A percentile compares a stretch with the other conserved stretches of the same genome.
Conservation (phyloP, 2,888 invertebrate species). For the Caenorhabditis drosophilae region DNA sequence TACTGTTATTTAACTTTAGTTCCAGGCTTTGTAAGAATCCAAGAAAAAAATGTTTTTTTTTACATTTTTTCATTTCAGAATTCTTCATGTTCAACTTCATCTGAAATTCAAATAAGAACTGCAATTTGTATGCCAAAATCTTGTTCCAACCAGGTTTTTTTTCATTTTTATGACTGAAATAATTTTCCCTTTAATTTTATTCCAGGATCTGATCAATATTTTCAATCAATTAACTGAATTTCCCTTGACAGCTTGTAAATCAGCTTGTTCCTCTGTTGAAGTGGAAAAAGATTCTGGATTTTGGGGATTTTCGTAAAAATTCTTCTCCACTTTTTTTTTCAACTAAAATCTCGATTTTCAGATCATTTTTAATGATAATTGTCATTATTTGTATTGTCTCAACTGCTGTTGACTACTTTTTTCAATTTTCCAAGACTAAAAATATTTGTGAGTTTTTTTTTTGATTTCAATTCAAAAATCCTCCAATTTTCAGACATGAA, state of each 20-base stretch:
- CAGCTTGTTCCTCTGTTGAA: constrained; percentile 14
- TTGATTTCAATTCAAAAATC: too few relatives aligned
- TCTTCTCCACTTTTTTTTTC: too few relatives aligned
- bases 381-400: constrained; percentile 13
- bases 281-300: constrained; percentile 25
- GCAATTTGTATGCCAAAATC: constrained; percentile 35
- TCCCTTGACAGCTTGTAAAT: constrained; percentile 15
- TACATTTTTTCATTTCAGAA: constrained; percentile 9
- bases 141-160: constrained; percentile 8
- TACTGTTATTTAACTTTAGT: constrained; percentile 11
- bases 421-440: not conserved
- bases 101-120: too few relatives aligned
- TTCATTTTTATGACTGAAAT: not conserved
- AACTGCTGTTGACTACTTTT: constrained; percentile 13
- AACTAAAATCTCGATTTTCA: too few relatives aligned
- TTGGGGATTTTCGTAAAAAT: constrained; percentile 29
- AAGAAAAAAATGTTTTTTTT: not conserved
- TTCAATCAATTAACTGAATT: too few relatives aligned
- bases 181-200: too few relatives aligned
- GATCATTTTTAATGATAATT: constrained; percentile 21
- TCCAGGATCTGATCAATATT: too few relatives aligned
- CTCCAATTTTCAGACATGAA: too few relatives aligned
- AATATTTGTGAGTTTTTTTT: too few relatives aligned
- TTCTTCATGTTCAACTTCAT: too few relatives aligned
- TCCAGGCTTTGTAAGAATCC: too few relatives aligned